Evolutionary conservation across 2,888 invertebrate species (phyloP).

Genomic region (Emmelina monodactyla): DNA sequence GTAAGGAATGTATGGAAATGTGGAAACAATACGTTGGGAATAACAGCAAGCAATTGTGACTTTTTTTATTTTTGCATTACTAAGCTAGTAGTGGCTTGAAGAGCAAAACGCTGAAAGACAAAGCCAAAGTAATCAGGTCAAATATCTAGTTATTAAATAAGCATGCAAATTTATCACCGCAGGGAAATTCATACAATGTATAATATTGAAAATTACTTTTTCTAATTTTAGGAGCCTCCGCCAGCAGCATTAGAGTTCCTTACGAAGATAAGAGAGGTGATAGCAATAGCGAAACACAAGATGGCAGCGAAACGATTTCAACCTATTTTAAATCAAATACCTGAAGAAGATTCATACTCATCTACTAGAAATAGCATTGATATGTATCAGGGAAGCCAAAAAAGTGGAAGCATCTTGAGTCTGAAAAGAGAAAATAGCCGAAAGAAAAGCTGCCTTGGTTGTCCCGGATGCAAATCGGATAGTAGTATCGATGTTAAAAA

Average conservation of each 20-base stretch:
- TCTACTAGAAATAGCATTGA: conserved; percentile 58
- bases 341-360: conserved; percentile 75
- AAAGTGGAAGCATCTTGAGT: conserved; percentile 63
- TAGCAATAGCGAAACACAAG: conserved; percentile 87
- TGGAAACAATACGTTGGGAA: too few relatives aligned
- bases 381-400: conserved; percentile 57
- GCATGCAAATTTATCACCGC: background rate
- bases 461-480: conserved; percentile 69
- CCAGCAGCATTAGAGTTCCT: conserved; percentile 90
- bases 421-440: conserved; percentile 70
- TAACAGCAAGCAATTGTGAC: too few relatives aligned
- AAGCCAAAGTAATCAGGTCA: background rate
- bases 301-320: conserved; percentile 83
- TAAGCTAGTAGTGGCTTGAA: too few relatives aligned
- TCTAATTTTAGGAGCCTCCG: conserved; percentile 80
- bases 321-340: conserved; percentile 80
- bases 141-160: background rate
- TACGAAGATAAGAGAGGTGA: conserved; percentile 88
- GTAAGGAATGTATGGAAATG: too few relatives aligned
- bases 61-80: too few relatives aligned
- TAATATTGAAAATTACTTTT: conserved; percentile 9
- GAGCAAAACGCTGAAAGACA: too few relatives aligned
- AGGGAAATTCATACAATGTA: background rate
- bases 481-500: conserved; percentile 32
- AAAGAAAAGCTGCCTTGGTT: conserved; percentile 69